A percentile compares a stretch with the other conserved stretches of the same genome.
Conservation (phyloP, 1,140 invertebrate genomes). For the Zophobas atratus region DNA sequence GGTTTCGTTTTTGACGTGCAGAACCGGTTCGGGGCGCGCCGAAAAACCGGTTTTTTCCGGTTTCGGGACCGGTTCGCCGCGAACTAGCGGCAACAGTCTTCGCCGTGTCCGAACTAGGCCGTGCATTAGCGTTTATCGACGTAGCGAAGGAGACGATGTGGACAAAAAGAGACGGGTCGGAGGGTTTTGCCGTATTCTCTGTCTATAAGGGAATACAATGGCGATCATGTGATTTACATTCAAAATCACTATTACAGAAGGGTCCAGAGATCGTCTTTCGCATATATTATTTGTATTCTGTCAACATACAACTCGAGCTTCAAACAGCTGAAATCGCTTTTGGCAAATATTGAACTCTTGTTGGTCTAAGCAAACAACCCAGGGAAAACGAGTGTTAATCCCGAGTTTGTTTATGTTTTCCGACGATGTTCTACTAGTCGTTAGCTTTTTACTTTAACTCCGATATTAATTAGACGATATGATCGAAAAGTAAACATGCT, state of each 20-base stretch:
- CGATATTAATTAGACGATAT: not conserved
- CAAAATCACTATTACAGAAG: constrained; percentile 40
- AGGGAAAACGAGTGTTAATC: constrained; percentile 3
- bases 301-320: constrained; percentile 32
- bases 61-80: not conserved
- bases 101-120: not conserved
- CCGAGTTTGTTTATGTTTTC: not conserved
- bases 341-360: constrained; percentile 35
- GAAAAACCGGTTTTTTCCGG: too few species aligned
- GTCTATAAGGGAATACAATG: constrained; percentile 25
- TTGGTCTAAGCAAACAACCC: constrained; percentile 14
- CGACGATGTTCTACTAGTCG: not conserved
- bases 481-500: not conserved
- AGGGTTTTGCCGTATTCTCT: constrained; percentile 24
- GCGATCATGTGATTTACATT: constrained; percentile 42
- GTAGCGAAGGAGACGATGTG: not conserved
- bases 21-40: too few species aligned
- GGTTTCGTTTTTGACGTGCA: too few species aligned
- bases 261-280: constrained; percentile 37
- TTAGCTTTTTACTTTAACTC: not conserved
- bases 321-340: constrained; percentile 31
- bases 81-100: too few species aligned
- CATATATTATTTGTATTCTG: constrained; percentile 41
- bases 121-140: constrained; percentile 9
- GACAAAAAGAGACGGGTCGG: constrained; percentile 30